phyloP scores from a whole-genome alignment of 2,797 vertebrate genomes.

The Corythornis leucogaster region DNA sequence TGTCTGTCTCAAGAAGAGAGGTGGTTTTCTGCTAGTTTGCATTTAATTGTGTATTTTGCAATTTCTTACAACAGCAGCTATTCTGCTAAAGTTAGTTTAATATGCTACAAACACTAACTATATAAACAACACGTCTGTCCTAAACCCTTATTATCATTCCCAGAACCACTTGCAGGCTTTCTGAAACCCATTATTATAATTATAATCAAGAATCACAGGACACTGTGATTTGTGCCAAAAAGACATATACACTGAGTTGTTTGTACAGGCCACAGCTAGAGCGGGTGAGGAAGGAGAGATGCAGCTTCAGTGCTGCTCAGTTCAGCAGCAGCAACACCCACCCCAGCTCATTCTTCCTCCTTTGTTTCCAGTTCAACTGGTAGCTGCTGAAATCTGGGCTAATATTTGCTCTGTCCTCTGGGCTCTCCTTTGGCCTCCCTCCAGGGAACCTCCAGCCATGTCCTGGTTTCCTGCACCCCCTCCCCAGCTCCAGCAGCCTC shows the following conservation, averaged over 20 bases:
- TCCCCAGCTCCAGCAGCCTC: background rate
- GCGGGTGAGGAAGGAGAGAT: background rate
- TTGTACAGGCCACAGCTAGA: background rate
- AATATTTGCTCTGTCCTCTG: background rate
- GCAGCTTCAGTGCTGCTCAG: slow-evolving; percentile 17
- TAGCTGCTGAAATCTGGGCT: slow-evolving; percentile 13
- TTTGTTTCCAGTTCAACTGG: background rate
- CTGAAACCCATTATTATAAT: slow-evolving; percentile 82
- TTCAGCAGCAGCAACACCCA: background rate
- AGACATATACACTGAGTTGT: slow-evolving; percentile 58
- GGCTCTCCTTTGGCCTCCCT: background rate
- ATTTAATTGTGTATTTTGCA: slow-evolving; percentile 71
- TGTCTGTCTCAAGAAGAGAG: background rate
- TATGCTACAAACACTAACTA: slow-evolving; percentile 71
- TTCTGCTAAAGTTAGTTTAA: slow-evolving; percentile 69
- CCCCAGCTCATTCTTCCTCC: slow-evolving; percentile 16
- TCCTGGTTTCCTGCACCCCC: background rate
- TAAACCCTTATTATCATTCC: slow-evolving; percentile 74
- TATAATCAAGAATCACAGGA: slow-evolving; percentile 80
- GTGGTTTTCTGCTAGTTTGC: slow-evolving; percentile 23
- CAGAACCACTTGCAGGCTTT: slow-evolving; percentile 73
- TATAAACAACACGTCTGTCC: slow-evolving; percentile 73
- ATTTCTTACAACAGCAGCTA: slow-evolving; percentile 55
- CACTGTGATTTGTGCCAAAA: slow-evolving; percentile 77
- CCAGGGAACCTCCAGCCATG: background rate